phyloP scores from a whole-genome alignment of 23 tunicate genomes.

The Styela plicata region DNA sequence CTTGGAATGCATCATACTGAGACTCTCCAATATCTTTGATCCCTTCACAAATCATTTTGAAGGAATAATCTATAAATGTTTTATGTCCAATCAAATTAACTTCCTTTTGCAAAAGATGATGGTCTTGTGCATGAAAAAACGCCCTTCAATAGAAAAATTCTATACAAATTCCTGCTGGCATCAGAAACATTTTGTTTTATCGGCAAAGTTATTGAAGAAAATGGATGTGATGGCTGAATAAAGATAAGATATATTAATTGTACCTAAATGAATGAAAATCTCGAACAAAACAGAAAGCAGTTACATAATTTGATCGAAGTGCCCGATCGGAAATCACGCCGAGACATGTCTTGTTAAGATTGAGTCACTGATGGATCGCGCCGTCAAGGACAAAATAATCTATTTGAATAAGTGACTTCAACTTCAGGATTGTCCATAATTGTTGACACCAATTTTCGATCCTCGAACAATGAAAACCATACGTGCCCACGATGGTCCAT shows the following conservation, averaged over 20 bases:
- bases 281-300: neutral
- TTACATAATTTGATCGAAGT: too few species aligned
- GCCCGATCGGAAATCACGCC: neutral
- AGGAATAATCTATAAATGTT: neutral
- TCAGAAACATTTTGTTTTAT: neutral
- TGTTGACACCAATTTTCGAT: too few species aligned
- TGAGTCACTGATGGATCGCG: neutral
- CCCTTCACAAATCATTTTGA: neutral
- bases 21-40: constrained; percentile 2
- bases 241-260: too few species aligned
- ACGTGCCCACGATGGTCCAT: too few species aligned
- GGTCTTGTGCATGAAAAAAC: constrained; percentile 22
- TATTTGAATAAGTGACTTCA: too few species aligned
- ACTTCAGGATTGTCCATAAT: too few species aligned
- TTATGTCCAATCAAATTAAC: neutral
- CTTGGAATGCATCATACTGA: constrained; percentile 27
- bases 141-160: constrained; percentile 13
- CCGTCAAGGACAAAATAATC: too few species aligned
- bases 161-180: neutral
- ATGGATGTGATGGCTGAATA: neutral
- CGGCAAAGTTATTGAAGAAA: neutral
- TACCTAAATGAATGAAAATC: neutral
- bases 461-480: too few species aligned
- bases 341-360: neutral
- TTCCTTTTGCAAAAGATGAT: neutral